Evolutionary conservation across 1,140 invertebrate genomes (phyloP), one percentile per base, ranked within the genome.

Genomic region (Pseudomyrmex concolor): DNA sequence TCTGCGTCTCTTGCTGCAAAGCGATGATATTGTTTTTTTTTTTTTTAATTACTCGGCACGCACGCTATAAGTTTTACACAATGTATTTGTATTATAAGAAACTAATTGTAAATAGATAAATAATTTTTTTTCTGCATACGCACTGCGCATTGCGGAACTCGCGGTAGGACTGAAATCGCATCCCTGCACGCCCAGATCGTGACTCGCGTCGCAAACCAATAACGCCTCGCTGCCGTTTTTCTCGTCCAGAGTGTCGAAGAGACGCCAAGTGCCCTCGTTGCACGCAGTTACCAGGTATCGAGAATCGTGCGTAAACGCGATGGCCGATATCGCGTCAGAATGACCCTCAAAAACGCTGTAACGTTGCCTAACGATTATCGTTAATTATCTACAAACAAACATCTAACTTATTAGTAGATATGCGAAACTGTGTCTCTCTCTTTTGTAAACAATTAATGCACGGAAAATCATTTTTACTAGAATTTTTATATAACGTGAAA

Each of bases 101-200:
- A 25, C 0, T 25, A 25, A 25, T 25, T 25, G 25, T 25, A 25
- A 60, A 71, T 80, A 50, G 60, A 34, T 70, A 57, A 59, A 13
- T 43, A n/a, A 60, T 0, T 62, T 70, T 62, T 70, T 48, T 57
- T 9, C 59, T 67, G 3, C 19, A 48, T 43, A 60, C 22, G 76
- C 1, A 80, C 76, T 80, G n/a, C 54, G 71, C 54, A 92, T 91
- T 15, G 91, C 90, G 8, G 93, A 91, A 64, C 93, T 91, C 9
- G 92, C 83, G 78, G 93, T 94, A 12, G 95, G 94, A 22, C 95
- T 95, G 88, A 97, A 96, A 88, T 97, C 96, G 86, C 95, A 96
- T 62, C 95, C 95, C 45, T 95, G 95, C 2, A 97, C 96, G 8
- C 97, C 97, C 12, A 97, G 92, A 91, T 97, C 97, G 89, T 97